Evolutionary conservation across 2,797 vertebrate species (phyloP), one percentile per base, ranked within the genome.

Genomic region (Petrocephalus schoutedeni): DNA sequence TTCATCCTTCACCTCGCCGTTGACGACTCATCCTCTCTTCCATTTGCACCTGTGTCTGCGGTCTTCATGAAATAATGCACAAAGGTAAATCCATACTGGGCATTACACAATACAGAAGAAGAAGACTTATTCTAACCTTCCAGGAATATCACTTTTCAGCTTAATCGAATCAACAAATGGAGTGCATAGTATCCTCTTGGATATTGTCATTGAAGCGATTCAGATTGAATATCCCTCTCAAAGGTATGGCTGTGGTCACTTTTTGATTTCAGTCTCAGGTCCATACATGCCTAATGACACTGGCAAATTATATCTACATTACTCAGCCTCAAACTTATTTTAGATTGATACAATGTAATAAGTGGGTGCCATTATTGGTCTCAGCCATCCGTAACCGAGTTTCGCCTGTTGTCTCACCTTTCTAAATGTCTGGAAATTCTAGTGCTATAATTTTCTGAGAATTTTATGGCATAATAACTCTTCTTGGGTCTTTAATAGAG

Each of bases 1-100:
- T 91, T 97, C 71, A 92, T 93, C 23, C 92, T 97, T 86, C 91
- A 91, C 32, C 92, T 97, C 57, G 95, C 92, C 0, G 93, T 94
- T 64, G 92, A 95, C 0, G 92, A 95, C 85, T 91, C 95, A 93
- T 97, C 92, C 93, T 93, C 54, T 16, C 86, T 89, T 89, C 74
- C 53, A 8, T 23, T 5, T n/a, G 19, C 10, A 58, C 36, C 4
- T 14, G 64, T 28, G 32, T 2, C 64, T 71, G 19, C 28, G 67
- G 49, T 86, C n/a, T 58, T 86, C 23, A 41, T 58, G 51, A 86
- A 12, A 58, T 87, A 85, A 57, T 28, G 21, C 45, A 82, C 54
- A 45, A 87, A 58, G 10, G 58, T 85, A 86, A 8, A 45, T 77
- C 57, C 9, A 86, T 57, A 74, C 41, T 45, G 51, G 23, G 23